Evolutionary conservation across 2,113 vertebrate species (phyloP).

Genomic region (Origma solitaria): DNA sequence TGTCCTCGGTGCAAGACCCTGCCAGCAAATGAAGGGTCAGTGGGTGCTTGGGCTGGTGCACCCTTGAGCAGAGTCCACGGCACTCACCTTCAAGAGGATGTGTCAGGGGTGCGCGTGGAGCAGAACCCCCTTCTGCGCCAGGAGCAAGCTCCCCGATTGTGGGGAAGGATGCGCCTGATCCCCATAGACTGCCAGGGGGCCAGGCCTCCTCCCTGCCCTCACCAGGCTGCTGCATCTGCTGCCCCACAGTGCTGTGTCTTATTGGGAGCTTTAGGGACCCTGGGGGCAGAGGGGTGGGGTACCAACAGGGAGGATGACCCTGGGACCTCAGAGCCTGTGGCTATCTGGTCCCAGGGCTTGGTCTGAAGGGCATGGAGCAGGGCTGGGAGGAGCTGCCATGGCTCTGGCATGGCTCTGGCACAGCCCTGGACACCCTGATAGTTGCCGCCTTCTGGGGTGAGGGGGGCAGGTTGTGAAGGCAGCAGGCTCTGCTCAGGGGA

Average conservation of each 20-base stretch:
- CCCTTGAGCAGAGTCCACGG: accelerated
- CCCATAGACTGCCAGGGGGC: not conserved
- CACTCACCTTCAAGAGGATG: not conserved
- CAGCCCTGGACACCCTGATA: not conserved
- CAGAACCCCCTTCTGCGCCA: not conserved
- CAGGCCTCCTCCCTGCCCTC: not conserved
- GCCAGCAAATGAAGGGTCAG: not conserved
- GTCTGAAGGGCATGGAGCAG: not conserved
- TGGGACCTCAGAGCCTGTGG: not conserved
- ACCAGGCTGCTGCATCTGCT: not conserved
- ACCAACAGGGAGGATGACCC: not conserved
- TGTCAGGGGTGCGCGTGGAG: not conserved
- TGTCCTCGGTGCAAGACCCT: accelerated
- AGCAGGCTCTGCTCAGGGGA: not conserved
- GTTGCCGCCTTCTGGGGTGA: not conserved
- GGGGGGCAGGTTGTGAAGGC: accelerated
- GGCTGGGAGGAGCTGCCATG: not conserved
- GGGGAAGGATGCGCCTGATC: accelerated
- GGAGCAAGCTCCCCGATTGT: accelerated
- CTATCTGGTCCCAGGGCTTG: accelerated
- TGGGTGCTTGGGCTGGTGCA: accelerated
- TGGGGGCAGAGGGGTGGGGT: not conserved
- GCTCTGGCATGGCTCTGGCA: not conserved
- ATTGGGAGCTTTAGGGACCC: not conserved
- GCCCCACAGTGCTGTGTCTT: not conserved